A percentile compares a stretch with the other conserved stretches of the same genome.
Conservation (phyloP, 2,797 vertebrate genomes). For the Fringilla coelebs region DNA sequence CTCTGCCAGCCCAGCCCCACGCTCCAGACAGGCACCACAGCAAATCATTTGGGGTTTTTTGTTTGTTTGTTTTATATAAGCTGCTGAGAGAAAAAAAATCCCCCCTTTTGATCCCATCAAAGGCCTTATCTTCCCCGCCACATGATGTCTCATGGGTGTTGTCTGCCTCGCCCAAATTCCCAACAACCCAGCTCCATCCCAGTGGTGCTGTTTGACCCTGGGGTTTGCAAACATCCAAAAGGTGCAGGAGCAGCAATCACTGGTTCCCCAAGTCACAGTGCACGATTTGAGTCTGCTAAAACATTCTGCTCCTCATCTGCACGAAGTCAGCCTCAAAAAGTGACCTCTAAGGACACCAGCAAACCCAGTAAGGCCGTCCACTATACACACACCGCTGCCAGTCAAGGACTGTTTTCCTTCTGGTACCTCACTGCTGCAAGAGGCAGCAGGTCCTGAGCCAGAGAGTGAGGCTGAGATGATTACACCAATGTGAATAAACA, state of each 20-base stretch:
- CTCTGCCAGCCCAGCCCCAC: not conserved
- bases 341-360: not conserved
- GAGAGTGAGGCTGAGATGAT: not conserved
- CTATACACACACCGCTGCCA: rapidly evolving
- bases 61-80: not conserved
- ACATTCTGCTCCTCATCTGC: not conserved
- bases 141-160: not conserved
- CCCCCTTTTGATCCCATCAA: not conserved
- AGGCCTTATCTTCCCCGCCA: not conserved
- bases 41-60: not conserved
- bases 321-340: rapidly evolving
- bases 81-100: not conserved
- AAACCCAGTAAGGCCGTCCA: rapidly evolving
- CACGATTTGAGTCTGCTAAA: not conserved
- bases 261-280: rapidly evolving
- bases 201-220: rapidly evolving
- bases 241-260: rapidly evolving
- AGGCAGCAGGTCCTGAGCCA: not conserved
- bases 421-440: rapidly evolving
- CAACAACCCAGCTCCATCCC: not conserved
- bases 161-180: not conserved
- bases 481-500: not conserved
- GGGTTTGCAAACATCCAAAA: not conserved
- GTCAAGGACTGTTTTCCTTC: not conserved
- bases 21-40: not conserved